Evolutionary conservation across 2,888 invertebrate species (phyloP).

Genomic region (Dolichomitus sp.): DNA sequence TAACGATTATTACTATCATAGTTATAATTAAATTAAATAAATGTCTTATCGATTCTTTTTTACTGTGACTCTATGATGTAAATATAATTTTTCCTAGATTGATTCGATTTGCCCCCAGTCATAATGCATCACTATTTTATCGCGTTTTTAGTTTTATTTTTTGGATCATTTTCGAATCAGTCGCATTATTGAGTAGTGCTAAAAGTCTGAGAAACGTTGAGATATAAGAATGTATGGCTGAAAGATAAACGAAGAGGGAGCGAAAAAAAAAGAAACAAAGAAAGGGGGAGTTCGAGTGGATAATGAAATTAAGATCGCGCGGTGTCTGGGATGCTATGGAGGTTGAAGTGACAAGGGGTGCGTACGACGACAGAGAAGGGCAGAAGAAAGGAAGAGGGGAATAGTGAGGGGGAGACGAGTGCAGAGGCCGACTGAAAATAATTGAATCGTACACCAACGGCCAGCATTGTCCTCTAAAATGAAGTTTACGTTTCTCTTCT

Average conservation of each 20-base stretch:
- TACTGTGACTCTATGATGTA: no score
- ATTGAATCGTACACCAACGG: conserved; percentile 82
- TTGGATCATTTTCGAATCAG: conserved; percentile 13
- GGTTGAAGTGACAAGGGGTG: conserved; percentile 45
- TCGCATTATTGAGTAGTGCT: conserved; percentile 28
- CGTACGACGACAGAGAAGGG: conserved; percentile 45
- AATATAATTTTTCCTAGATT: no score
- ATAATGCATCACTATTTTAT: not conserved
- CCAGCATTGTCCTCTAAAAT: conserved; percentile 81
- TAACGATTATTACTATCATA: no score
- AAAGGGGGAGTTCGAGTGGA: conserved; percentile 65
- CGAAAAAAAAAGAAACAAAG: conserved; percentile 46
- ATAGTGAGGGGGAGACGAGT: conserved; percentile 56
- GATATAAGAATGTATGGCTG: conserved; percentile 7
- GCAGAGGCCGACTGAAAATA: conserved; percentile 79
- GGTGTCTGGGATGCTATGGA: conserved; percentile 66
- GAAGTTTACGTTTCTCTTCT: conserved; percentile 81
- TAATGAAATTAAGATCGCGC: conserved; percentile 81
- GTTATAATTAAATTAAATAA: no score
- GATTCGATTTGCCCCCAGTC: not conserved
- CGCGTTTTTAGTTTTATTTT: not conserved
- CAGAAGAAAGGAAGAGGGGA: conserved; percentile 11
- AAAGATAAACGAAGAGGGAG: conserved; percentile 59
- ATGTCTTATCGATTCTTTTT: no score
- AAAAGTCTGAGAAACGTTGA: conserved; percentile 3